These are phyloP conservation scores for Branchellion lobata DNA, from an alignment of 2,888 invertebrate species.

Conservation along the genomic window DNA sequence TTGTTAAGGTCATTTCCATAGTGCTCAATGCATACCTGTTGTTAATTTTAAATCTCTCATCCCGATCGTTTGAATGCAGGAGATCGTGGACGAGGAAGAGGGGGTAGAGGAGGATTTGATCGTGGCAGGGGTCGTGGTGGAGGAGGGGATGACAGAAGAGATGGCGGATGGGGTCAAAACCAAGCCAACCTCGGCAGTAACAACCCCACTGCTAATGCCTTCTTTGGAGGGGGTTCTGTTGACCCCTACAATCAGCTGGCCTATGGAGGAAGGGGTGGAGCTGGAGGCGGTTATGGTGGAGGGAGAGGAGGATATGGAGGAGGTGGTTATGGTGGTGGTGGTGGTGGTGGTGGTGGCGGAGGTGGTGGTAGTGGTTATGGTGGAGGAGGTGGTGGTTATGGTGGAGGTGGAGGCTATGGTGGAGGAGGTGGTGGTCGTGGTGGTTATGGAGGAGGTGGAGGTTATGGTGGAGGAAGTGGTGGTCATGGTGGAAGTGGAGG, in stretches of 20 bases:
- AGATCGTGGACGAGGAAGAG: background rate
- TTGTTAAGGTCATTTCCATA: no score
- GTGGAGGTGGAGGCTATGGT: background rate
- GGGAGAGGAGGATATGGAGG: slow-evolving; percentile 47
- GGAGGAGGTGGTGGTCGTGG: background rate
- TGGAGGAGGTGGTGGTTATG: slow-evolving; percentile 5
- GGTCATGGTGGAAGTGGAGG: no score
- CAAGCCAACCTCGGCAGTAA: slow-evolving; percentile 31
- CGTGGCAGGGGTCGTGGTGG: slow-evolving; percentile 35
- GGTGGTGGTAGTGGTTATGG: background rate
- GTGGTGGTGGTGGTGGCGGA: background rate
- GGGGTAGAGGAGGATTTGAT: background rate
- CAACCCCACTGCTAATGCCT: slow-evolving; percentile 38
- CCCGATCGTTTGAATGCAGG: no score
- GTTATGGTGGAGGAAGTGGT: no score
- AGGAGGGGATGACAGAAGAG: slow-evolving; percentile 39
- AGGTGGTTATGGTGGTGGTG: slow-evolving; percentile 45
- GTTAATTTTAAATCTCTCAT: no score
- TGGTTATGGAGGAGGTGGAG: no score
- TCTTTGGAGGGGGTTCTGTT: slow-evolving; percentile 17
- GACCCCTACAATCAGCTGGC: slow-evolving; percentile 25
- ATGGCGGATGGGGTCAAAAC: slow-evolving; percentile 39
- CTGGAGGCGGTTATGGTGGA: slow-evolving; percentile 45
- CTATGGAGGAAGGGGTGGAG: slow-evolving; percentile 10
- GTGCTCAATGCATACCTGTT: no score